Conservation (phyloP, 2,113 vertebrate species). For the Mohoua ochrocephala region DNA sequence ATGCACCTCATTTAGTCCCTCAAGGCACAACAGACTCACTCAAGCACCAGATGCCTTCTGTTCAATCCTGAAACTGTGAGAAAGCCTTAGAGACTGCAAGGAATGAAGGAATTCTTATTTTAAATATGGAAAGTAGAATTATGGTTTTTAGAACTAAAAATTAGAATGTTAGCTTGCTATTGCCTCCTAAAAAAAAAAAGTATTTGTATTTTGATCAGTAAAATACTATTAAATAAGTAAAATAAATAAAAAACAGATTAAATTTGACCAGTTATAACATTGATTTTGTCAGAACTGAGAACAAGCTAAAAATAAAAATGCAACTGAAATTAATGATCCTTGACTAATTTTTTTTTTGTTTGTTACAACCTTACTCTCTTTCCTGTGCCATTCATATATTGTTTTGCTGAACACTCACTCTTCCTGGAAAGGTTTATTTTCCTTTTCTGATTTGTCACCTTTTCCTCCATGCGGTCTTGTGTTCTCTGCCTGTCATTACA, state of each 20-base stretch:
- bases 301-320: neutral
- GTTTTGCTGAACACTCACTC: neutral
- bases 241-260: neutral
- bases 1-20: neutral
- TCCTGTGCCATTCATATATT: neutral
- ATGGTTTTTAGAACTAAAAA: neutral
- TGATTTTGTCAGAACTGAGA: neutral
- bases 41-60: neutral
- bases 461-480: neutral
- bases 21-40: neutral
- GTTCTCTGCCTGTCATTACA: neutral
- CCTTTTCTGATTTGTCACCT: neutral
- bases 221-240: neutral
- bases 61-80: neutral
- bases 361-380: neutral
- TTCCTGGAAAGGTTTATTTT: neutral
- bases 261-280: neutral
- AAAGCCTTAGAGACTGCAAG: neutral
- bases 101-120: neutral
- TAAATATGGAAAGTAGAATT: neutral
- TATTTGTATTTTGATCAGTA: neutral
- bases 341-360: neutral
- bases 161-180: neutral
- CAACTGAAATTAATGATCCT: neutral
- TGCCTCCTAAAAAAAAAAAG: neutral